Conservation (phyloP, 2,888 invertebrate genomes). For the Sialis fuliginosa region DNA sequence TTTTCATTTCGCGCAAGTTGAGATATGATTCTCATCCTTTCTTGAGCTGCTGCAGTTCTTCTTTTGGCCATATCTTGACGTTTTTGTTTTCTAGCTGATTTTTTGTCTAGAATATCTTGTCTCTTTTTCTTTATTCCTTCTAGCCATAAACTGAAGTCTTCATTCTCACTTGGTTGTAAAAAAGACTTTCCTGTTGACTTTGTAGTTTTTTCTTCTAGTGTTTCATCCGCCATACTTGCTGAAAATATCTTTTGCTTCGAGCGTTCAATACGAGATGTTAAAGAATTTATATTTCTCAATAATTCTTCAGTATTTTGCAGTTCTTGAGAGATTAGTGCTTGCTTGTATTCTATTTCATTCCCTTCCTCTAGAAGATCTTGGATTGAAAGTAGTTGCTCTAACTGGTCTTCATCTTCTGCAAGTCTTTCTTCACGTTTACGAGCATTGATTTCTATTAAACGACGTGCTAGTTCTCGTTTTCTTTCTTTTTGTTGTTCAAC, state of each 20-base stretch:
- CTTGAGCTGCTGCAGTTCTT: slow-evolving; percentile 81
- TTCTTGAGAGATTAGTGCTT: slow-evolving; percentile 56
- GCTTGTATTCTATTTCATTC: slow-evolving; percentile 53
- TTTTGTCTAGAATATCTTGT: slow-evolving; percentile 53
- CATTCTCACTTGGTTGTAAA: slow-evolving; percentile 27
- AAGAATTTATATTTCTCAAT: slow-evolving; percentile 50
- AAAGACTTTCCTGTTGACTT: slow-evolving; percentile 11
- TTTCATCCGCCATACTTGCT: slow-evolving; percentile 47
- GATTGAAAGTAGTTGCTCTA: slow-evolving; percentile 56
- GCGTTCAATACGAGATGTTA: slow-evolving; percentile 57
- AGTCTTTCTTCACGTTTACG: slow-evolving; percentile 74
- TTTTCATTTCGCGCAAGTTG: slow-evolving; percentile 66
- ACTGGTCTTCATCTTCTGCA: slow-evolving; percentile 73
- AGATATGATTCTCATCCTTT: slow-evolving; percentile 87
- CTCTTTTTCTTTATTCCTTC: slow-evolving; percentile 35
- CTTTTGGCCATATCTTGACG: slow-evolving; percentile 78
- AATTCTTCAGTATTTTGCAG: slow-evolving; percentile 61
- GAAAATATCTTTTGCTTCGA: slow-evolving; percentile 58
- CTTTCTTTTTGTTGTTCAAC: slow-evolving; percentile 76
- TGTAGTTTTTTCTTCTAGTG: slow-evolving; percentile 23
- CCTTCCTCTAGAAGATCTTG: slow-evolving; percentile 63
- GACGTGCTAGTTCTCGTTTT: slow-evolving; percentile 65
- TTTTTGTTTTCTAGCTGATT: slow-evolving; percentile 57
- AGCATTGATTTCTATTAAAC: slow-evolving; percentile 78
- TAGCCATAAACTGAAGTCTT: slow-evolving; percentile 36